Percentiles rank a stretch among this genome's conserved stretches.
Evolutionary conservation across 2,113 vertebrate genomes (phyloP).

Genomic region (Barnardius zonarius): DNA sequence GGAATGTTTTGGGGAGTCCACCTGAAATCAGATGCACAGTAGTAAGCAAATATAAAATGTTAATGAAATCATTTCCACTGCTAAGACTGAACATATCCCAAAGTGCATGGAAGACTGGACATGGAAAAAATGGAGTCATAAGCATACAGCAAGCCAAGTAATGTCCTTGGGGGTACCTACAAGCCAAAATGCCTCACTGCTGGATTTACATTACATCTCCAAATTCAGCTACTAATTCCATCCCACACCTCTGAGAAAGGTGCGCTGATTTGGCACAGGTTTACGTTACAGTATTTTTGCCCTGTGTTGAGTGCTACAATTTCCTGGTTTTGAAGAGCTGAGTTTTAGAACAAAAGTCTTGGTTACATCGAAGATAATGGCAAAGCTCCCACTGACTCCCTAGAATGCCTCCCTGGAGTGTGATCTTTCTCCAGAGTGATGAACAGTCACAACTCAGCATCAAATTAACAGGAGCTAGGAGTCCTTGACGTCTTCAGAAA

Average conservation of each 20-base stretch:
- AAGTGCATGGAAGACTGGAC: neutral
- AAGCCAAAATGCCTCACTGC: neutral
- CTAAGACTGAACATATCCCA: too few species aligned
- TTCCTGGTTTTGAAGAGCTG: neutral
- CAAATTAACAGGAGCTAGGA: neutral
- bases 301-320: neutral
- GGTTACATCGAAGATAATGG: accelerated
- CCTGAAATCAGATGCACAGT: neutral
- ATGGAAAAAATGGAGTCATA: neutral
- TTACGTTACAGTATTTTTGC: neutral
- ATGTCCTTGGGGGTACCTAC: neutral
- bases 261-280: accelerated
- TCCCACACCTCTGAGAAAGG: neutral
- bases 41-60: neutral
- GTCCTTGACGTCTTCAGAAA: neutral
- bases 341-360: neutral
- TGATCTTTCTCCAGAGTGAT: neutral
- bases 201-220: neutral
- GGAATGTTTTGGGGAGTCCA: neutral
- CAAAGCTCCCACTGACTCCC: neutral
- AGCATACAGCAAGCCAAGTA: neutral
- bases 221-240: neutral
- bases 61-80: neutral
- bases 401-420: neutral
- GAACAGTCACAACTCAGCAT: neutral